Evolutionary conservation across 2,113 vertebrate species (phyloP).

Genomic region (Alethe castanea): DNA sequence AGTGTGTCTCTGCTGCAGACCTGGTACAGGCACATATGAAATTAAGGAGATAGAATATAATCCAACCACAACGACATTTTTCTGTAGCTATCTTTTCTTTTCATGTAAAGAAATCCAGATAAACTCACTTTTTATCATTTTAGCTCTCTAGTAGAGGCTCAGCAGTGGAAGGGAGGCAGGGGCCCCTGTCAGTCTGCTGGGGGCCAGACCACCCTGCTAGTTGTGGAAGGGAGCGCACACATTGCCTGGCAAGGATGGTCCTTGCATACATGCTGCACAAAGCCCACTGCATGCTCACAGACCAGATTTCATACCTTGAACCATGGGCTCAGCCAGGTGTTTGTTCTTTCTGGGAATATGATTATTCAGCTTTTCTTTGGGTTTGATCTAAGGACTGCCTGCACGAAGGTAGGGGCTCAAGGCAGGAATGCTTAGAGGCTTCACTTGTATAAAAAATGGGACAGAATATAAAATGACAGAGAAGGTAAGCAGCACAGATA

Average conservation of each 20-base stretch:
- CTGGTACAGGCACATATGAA: neutral
- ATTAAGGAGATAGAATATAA: neutral
- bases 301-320: neutral
- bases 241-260: neutral
- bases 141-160: neutral
- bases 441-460: constrained; percentile 15
- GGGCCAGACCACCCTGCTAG: neutral
- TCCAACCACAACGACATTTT: neutral
- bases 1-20: neutral
- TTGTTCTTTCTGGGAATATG: neutral
- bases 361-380: neutral
- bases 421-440: neutral
- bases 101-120: neutral
- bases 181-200: neutral
- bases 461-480: neutral
- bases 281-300: neutral
- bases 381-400: neutral
- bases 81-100: neutral
- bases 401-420: neutral
- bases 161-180: neutral
- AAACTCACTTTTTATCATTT: neutral
- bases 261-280: fast-evolving
- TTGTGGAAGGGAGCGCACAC: neutral
- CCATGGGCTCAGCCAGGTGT: neutral
- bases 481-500: constrained; percentile 28